Evolutionary conservation across 2,797 vertebrate species (phyloP).

Genomic region (Telmatherina bonti): DNA sequence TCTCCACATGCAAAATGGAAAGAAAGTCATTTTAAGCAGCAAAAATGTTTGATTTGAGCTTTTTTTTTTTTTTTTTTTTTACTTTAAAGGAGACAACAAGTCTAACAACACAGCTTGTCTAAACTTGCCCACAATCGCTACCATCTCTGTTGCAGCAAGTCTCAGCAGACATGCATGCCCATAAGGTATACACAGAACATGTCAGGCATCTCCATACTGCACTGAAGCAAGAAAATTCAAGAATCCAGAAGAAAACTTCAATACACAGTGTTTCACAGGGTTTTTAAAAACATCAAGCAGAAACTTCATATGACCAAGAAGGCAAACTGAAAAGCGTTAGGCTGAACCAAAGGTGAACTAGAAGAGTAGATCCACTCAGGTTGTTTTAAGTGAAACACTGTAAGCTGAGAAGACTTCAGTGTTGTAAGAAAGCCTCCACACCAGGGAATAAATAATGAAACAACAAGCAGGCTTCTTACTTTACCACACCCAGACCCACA

Average conservation of each 20-base stretch:
- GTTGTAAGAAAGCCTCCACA: constrained; percentile 29
- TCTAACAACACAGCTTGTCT: constrained; percentile 47
- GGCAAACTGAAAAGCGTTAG: not conserved
- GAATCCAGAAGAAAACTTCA: not conserved
- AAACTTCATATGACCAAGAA: constrained; percentile 2
- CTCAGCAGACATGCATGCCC: constrained; percentile 56
- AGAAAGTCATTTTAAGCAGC: constrained; percentile 39
- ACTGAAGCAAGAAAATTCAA: not conserved
- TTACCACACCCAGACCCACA: constrained; percentile 79
- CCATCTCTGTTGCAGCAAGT: constrained; percentile 53
- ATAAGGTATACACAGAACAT: constrained; percentile 41
- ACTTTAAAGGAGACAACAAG: constrained; percentile 26
- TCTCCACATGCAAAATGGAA: constrained; percentile 44
- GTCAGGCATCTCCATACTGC: constrained; percentile 49
- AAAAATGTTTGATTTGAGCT: constrained; percentile 24
- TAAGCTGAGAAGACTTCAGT: constrained; percentile 49
- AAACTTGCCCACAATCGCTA: constrained; percentile 60
- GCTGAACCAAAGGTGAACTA: not conserved
- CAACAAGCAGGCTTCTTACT: constrained; percentile 69
- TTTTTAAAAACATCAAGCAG: not conserved
- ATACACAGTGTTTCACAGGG: not conserved
- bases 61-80: no score
- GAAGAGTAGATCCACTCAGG: not conserved
- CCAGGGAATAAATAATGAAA: constrained; percentile 44
- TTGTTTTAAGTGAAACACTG: constrained; percentile 5